phyloP scores from a whole-genome alignment of 2,113 vertebrate species.

The Rhynchopsitta pachyrhyncha region DNA sequence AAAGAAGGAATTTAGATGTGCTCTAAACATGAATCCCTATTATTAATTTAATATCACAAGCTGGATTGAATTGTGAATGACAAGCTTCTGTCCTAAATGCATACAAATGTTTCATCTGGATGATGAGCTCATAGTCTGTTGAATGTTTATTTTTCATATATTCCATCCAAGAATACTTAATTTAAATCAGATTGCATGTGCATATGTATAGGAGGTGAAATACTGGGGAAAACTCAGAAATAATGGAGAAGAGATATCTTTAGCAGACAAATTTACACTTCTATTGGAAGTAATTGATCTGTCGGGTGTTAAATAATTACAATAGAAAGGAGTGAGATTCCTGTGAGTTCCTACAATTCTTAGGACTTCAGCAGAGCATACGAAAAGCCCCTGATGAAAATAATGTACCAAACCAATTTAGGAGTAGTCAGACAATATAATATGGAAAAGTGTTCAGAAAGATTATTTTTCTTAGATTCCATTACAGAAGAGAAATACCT shows the following conservation, averaged over 20 bases:
- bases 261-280: not conserved
- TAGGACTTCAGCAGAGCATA: not conserved
- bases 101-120: not conserved
- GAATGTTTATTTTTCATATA: not conserved
- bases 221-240: not conserved
- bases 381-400: not conserved
- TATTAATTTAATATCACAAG: not conserved
- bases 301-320: not conserved
- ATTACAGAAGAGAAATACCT: not conserved
- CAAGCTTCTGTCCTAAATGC: not conserved
- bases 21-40: not conserved
- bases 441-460: not conserved
- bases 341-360: not conserved
- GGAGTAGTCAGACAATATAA: not conserved
- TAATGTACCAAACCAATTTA: not conserved
- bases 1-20: not conserved
- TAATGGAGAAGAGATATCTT: not conserved
- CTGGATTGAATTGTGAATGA: not conserved
- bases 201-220: not conserved
- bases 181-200: not conserved
- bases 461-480: not conserved
- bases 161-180: not conserved
- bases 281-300: not conserved
- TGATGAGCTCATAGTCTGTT: not conserved
- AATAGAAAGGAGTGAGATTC: not conserved